phyloP scores from a whole-genome alignment of 2,888 invertebrate genomes.

The Luperina nickerlii region DNA sequence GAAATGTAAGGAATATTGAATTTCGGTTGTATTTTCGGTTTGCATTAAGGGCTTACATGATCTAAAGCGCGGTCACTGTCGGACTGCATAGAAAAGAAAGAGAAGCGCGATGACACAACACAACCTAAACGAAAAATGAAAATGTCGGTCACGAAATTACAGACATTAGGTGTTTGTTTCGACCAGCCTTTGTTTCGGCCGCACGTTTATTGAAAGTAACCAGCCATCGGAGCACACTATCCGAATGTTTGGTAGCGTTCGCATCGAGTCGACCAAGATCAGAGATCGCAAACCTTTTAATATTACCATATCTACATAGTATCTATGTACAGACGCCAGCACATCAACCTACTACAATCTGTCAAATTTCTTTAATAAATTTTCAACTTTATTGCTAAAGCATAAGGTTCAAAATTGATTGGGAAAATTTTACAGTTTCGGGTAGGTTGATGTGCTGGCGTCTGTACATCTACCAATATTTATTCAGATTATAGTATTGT shows the following conservation, averaged over 20 bases:
- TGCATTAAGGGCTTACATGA: no score
- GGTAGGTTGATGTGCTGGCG: no score
- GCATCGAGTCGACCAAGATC: slow-evolving; percentile 6
- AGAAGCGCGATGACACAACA: no score
- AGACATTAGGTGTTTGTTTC: neutral
- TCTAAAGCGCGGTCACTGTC: no score
- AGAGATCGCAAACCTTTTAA: slow-evolving; percentile 34
- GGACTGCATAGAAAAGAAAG: no score
- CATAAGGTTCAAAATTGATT: no score
- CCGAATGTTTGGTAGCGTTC: neutral
- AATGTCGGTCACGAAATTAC: neutral
- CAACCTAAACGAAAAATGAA: no score
- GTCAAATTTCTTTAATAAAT: no score
- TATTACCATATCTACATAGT: neutral
- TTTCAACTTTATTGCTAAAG: no score
- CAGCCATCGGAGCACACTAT: slow-evolving; percentile 1
- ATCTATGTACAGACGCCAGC: no score
- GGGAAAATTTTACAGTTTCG: no score
- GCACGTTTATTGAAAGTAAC: slow-evolving; percentile 13
- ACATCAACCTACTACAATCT: no score
- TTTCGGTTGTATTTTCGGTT: slow-evolving; percentile 6
- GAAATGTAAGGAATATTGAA: neutral
- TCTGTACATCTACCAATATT: slow-evolving; percentile 12
- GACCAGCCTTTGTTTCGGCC: slow-evolving; percentile 3
- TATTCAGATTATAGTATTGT: slow-evolving; percentile 26